Evolutionary conservation across 2,888 invertebrate genomes (phyloP), one percentile per base, ranked within the genome.

Genomic region (Cantharis flavilabris): DNA sequence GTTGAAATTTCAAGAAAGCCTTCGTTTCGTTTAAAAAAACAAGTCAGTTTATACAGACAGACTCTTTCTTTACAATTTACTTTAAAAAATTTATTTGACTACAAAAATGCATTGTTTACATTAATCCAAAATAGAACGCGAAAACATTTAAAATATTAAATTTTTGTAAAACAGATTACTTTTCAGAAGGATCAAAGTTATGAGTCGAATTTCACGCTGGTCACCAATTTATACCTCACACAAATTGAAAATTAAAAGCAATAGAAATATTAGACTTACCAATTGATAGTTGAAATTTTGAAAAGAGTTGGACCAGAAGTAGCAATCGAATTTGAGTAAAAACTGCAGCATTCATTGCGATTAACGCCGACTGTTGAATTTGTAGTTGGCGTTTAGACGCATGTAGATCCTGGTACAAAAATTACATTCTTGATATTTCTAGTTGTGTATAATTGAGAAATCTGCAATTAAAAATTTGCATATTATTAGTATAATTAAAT

Each of bases 341-440:
- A 74, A 77, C 78, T 74, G 77, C 77, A 81, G 78, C 81, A 81
- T 81, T 80, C 81, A 81, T 81, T 77, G 80, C 81, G 78, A 77
- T 77, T n/a, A 77, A 77, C 77, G 71, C 77, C 70, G 70, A 73
- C 70, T 71, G 70, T 62, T 73, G 71, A 71, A 69, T 71, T 20
- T 33, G 62, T 62, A 16, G 74, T 49, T 73, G 63, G 73, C 73
- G 77, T 70, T 71, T 73, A 33, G 74, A 73, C 77, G 73, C 77
- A 71, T 73, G 28, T 71, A 70, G 62, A 18, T 64, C 16, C 16
- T 20, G 18, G 18, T 14, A 14, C 20, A 11, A 23, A 69, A 69
- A 16, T 76, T 69, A 76, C 76, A 76, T 76, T 71, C 26, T 76
- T 69, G 76, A 69, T 20, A 23, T 76, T 26, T 23, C 26, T 67